These are phyloP conservation scores for Sitta europaea DNA, from an alignment of 2,113 vertebrate genomes.

Conservation along the genomic window DNA sequence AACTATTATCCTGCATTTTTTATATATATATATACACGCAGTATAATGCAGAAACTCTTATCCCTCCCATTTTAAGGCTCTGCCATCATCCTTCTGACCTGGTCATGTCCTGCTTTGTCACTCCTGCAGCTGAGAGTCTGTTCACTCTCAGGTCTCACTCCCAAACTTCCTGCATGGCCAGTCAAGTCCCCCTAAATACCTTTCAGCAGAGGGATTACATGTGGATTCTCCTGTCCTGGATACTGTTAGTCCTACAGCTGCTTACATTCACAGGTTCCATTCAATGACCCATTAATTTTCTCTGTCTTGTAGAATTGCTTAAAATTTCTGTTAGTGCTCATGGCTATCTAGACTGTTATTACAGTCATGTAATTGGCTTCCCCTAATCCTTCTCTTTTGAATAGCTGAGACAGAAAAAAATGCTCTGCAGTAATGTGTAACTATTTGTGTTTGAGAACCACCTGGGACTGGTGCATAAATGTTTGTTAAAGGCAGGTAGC, in stretches of 20 bases:
- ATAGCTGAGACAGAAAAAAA: background rate
- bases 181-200: background rate
- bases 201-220: background rate
- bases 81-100: background rate
- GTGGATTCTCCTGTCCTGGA: background rate
- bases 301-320: background rate
- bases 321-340: background rate
- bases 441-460: background rate
- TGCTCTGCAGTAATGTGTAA: background rate
- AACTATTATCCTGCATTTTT: background rate
- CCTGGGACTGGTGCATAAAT: background rate
- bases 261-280: background rate
- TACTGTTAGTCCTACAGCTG: background rate
- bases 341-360: background rate
- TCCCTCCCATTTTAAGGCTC: background rate
- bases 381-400: background rate
- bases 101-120: background rate
- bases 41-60: background rate
- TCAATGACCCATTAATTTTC: slow-evolving; percentile 4
- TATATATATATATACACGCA: too few species aligned
- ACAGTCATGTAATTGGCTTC: background rate
- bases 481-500: background rate
- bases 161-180: background rate
- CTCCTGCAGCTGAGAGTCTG: background rate
- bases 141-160: background rate